Evolutionary conservation across 2,113 vertebrate species (phyloP), one percentile per base, ranked within the genome.

Genomic region (Entelurus aequoreus): DNA sequence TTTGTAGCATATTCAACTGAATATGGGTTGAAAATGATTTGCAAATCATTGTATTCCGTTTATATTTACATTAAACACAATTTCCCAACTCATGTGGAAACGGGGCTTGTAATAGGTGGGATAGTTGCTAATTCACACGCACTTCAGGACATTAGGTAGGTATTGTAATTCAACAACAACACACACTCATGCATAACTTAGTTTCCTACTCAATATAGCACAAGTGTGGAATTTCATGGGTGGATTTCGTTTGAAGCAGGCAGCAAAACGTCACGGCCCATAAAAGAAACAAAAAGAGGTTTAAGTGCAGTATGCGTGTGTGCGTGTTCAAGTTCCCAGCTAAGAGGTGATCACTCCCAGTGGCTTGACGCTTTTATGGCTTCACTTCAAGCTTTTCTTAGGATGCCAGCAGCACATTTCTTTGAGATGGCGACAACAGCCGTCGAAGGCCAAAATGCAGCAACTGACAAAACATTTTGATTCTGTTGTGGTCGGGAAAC

Each of bases 331-430:
- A 36, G 36, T 28, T 36, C 19, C 10, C 8, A 40, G 14, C 40
- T 40, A 15, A 40, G 21, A 28, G 51, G 51, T 60, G 44, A 44
- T 19, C 19, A 19, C 19, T 19, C 19, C 19, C 19, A 19, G 62
- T 79, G 62, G 60, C 57, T 7, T 15, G 65, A 71, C 74, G 49
- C 5, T 73, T 83, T 86, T 79, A 85, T 40, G 8, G 65, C 77
- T 74, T 75, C 55, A 63, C 61, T 67, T 72, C 15, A 48, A 65
- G 54, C 49, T 75, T 84, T 81, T 83, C 36, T 60, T 75, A 63
- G 71, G 6, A 42, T 66, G 77, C 80, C 81, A 85, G 70, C 54
- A 84, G 63, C 60, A 73, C 56, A 73, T 80, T 84, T 80, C 46
- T 66, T 58, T 59, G 58, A 44, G 12, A 16, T 46, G 28, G 46